Evolutionary conservation across 92 coral and sea anemone species (phyloP), one percentile per base, ranked within the genome.

Genomic region (Micromussa lordhowensis): DNA sequence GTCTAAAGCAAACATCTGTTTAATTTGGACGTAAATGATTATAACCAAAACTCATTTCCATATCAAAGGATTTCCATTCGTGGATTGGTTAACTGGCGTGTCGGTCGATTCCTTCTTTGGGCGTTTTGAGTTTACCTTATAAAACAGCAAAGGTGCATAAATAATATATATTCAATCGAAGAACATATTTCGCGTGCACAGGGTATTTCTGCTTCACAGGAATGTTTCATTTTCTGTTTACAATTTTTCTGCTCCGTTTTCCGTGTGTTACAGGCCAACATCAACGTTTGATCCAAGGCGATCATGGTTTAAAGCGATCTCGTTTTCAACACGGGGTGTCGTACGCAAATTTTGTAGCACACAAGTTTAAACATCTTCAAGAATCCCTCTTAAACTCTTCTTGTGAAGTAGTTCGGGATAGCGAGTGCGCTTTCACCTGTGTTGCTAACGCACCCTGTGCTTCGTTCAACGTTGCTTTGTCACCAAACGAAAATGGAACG

Each of bases 401-500:
- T 35, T 44, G 53, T 18, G 84, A 64, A 64, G 85, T 81, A 6
- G 85, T 35, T n/a, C 28, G 24, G n/a, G 38, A 59, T 32, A 61
- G 24, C 3, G 75, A 81, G 8, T 81, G 85, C 49, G 44, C 35
- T 36, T 35, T 81, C 36, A 74, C 57, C 16, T 81, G 85, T 22
- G 5, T 81, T 31, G 40, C 64, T 26, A 81, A 64, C 15, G 59
- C 53, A 7, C 35, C 53, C n/a, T 81, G 85, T 63, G 44, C 40
- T 64, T 81, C 85, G 8, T 35, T 81, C 75, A 81, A 81, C 70
- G 11, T 81, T 81, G 85, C 74, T 64, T 64, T n/a, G 75, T 11
- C n/a, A n/a, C n/a, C n/a, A n/a, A n/a, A n/a, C n/a, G n/a, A n/a
- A n/a, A n/a, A n/a, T n/a, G n/a, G n/a, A n/a, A n/a, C n/a, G n/a